Base-by-base conservation (phyloP, 2,797 vertebrate genomes). In the Vespertilio murinus region DNA sequence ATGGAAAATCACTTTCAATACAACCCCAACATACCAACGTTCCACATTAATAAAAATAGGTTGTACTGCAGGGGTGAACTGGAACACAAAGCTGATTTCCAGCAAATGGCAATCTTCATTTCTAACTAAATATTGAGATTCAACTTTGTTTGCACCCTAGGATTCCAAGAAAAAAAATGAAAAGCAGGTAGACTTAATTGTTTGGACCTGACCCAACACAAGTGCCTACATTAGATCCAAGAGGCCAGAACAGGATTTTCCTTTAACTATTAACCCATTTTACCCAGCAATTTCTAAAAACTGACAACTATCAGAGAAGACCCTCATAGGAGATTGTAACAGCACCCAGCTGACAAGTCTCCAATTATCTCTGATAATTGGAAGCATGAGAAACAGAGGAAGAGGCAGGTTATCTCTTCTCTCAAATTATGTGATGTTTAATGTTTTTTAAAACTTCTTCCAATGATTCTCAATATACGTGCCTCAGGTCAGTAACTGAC, bases 201-300 rank as follows among this genome's bases (percentile, higher is more conserved):
- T 89, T 78, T 91, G 67, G 73, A 92, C 84, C 49, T 84, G 67
- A 94, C 61, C 93, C 75, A 90, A 89, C 64, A 95, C 61, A 91
- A 79, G 96, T 35, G 40, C 49, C 38, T 67, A 45, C 13, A 80
- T 65, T 71, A 95, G 75, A 78, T 28, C 28, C 30, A 33, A 59
- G 38, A 86, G 42, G 77, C 77, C 45, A 70, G 30, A 93, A 69
- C 6, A 87, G 56, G 78, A 54, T 79, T 88, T 91, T 88, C 71
- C 92, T 94, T 93, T 94, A 95, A 95, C 93, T 79, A 83, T 95
- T 87, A 90, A 88, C 64, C 42, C 25, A 88, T 33, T 47, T 79
- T 49, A 90, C 28, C 45, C 81, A 79, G 30, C 47, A 78, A 67
- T 96, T 95, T 92, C 92, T 91, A 77, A 94, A 88, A 49, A 52